phyloP scores from a whole-genome alignment of 2,888 invertebrate genomes.

The Glyphotaelius pellucidus region DNA sequence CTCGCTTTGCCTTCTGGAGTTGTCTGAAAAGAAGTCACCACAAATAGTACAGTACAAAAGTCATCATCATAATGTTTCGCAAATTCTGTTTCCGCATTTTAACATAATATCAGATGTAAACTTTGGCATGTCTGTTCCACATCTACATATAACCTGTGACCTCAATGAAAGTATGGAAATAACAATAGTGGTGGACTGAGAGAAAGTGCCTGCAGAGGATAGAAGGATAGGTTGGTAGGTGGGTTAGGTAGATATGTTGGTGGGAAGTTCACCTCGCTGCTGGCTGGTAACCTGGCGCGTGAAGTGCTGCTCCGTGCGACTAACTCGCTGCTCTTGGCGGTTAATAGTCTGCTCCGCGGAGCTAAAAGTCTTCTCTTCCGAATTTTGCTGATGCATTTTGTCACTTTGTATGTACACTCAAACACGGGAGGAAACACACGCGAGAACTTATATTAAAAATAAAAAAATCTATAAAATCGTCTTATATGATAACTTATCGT shows the following conservation, averaged over 20 bases:
- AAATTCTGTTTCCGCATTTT: not conserved
- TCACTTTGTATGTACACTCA: slow-evolving; percentile 58
- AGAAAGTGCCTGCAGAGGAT: not conserved
- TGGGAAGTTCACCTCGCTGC: slow-evolving; percentile 81
- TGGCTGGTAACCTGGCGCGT: slow-evolving; percentile 87
- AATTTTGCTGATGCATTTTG: slow-evolving; percentile 86
- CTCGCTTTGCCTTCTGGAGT: slow-evolving; percentile 11
- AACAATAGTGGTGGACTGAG: not conserved
- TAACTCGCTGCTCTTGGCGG: slow-evolving; percentile 78
- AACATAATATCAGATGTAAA: not conserved
- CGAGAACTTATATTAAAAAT: slow-evolving; percentile 55
- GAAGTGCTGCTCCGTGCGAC: slow-evolving; percentile 87
- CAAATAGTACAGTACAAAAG: not conserved
- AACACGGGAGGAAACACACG: slow-evolving; percentile 67
- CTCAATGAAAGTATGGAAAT: not conserved
- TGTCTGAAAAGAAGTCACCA: slow-evolving; percentile 21
- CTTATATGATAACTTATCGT: slow-evolving; percentile 68
- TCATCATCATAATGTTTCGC: not conserved
- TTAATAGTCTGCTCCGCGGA: slow-evolving; percentile 72
- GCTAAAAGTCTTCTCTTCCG: slow-evolving; percentile 72
- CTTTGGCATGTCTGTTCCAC: not conserved
- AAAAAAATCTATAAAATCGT: slow-evolving; percentile 59
- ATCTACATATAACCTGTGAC: not conserved
- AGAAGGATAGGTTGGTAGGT: not conserved
- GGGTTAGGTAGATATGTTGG: not conserved